Evolutionary conservation across 1,140 invertebrate species (phyloP), one percentile per base, ranked within the genome.

Genomic region (Glossosoma conforme): DNA sequence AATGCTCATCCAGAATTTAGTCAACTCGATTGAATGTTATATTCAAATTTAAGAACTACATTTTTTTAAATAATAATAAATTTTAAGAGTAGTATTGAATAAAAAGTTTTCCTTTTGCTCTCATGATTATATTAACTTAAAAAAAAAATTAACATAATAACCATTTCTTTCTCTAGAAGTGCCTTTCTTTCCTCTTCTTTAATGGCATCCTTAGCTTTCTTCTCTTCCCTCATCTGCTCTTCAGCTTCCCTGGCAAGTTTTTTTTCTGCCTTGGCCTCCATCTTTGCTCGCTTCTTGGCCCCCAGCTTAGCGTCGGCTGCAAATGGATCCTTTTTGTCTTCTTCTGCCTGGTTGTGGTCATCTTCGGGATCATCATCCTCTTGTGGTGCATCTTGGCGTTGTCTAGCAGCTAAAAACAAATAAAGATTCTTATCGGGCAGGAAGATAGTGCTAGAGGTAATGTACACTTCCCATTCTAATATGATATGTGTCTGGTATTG

Each of bases 261-360:
- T 61, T 87, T 93, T 57, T 96, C 92, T 44, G 91, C 89, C 68
- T 98, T 98, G 0, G 89, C 87, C 75, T 93, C 89, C 36, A 95
- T 63, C 69, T 95, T 95, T 1, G 90, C 90, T 15, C 85, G 68
- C 69, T 94, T 95, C 69, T 98, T 98, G 0, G 91, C 86, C 5
- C 95, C 95, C 61, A 97, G 81, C 76, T 95, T 97, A 3, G 83
- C 81, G 59, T 86, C 84, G 30, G 36, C 40, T 8, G 55, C 50
- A 13, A 52, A 38, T n/a, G 33, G n/a, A 2, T 43, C 37, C 19
- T 48, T 48, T 15, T 75, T 65, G 21, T 72, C 67, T 19, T 62
- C 72, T 2, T 72, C 67, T 13, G 63, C 59, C 1, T 66, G 58
- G 38, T 72, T 67, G 10, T 73, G 65, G 0, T 66, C 70, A 25